Percentiles rank a stretch among this genome's conserved stretches.
phyloP scores from a whole-genome alignment of 1,140 invertebrate genomes.

The Hestina assimilis region DNA sequence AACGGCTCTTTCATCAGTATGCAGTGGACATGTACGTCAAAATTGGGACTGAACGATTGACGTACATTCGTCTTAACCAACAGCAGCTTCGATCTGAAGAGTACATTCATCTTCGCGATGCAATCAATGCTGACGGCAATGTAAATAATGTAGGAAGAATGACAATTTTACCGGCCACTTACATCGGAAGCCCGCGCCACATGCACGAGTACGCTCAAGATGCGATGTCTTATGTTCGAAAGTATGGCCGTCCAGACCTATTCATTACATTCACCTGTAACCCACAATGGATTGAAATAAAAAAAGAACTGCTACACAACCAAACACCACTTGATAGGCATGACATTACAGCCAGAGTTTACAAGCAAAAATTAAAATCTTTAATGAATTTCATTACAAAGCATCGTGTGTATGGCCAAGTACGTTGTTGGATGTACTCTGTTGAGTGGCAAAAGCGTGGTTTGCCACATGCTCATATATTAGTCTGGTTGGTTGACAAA shows the following conservation, averaged over 20 bases:
- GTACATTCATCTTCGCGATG: constrained; percentile 3
- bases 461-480: constrained; percentile 67
- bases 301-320: constrained; percentile 43
- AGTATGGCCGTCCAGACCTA: constrained; percentile 59
- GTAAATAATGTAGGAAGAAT: constrained; percentile 33
- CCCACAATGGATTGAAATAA: constrained; percentile 72
- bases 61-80: neutral
- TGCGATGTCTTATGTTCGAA: constrained; percentile 61
- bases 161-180: constrained; percentile 53
- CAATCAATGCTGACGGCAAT: neutral
- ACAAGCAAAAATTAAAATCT: constrained; percentile 70
- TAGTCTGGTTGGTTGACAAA: constrained; percentile 53
- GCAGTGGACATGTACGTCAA: neutral
- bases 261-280: constrained; percentile 76
- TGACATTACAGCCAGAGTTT: constrained; percentile 68
- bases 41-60: neutral
- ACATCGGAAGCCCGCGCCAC: constrained; percentile 50
- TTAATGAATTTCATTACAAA: constrained; percentile 69
- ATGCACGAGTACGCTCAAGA: constrained; percentile 67
- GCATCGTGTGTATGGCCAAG: constrained; percentile 50
- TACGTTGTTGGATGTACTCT: constrained; percentile 63
- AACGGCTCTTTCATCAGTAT: neutral
- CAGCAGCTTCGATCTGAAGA: constrained; percentile 1
- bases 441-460: too few species aligned
- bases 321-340: constrained; percentile 50